phyloP scores from a whole-genome alignment of 1,140 invertebrate genomes.

The Atopsyche davidsoni region DNA sequence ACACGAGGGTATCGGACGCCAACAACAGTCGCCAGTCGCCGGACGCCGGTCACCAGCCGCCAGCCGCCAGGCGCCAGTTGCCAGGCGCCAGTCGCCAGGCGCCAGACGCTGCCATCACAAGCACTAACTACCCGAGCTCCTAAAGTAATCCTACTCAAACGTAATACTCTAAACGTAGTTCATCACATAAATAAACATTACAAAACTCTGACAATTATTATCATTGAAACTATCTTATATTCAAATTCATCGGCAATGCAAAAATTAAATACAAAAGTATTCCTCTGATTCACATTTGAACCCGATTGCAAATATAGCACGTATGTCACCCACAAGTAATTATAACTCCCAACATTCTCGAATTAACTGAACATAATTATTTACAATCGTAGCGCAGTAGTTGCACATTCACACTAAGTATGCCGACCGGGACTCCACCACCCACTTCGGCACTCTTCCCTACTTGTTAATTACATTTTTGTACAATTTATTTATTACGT shows the following conservation, averaged over 20 bases:
- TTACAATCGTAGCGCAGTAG: slow-evolving; percentile 24
- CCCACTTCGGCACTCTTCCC: too few relatives aligned
- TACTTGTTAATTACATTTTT: too few relatives aligned
- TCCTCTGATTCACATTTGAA: slow-evolving; percentile 15
- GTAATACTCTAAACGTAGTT: slow-evolving; percentile 23
- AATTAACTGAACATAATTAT: slow-evolving; percentile 21
- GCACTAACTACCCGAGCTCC: too few relatives aligned
- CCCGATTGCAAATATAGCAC: slow-evolving; percentile 23
- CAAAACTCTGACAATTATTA: slow-evolving; percentile 18
- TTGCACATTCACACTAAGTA: slow-evolving; percentile 20
- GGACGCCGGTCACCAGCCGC: slow-evolving; percentile 16
- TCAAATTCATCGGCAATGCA: slow-evolving; percentile 26
- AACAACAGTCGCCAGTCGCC: slow-evolving; percentile 22
- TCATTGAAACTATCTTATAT: slow-evolving; percentile 19
- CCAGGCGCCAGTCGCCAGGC: slow-evolving; percentile 13
- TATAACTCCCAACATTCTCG: slow-evolving; percentile 19
- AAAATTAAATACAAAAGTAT: slow-evolving; percentile 25
- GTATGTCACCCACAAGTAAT: slow-evolving; percentile 13
- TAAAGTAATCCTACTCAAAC: too few relatives aligned
- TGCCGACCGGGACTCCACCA: too few relatives aligned
- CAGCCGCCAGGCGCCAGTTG: slow-evolving; percentile 24
- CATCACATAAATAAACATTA: slow-evolving; percentile 27
- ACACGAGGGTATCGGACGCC: slow-evolving; percentile 19
- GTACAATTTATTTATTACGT: too few relatives aligned
- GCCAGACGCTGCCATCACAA: too few relatives aligned